Evolutionary conservation across 2,113 vertebrate genomes (phyloP).

Genomic region (Alectura lathami): DNA sequence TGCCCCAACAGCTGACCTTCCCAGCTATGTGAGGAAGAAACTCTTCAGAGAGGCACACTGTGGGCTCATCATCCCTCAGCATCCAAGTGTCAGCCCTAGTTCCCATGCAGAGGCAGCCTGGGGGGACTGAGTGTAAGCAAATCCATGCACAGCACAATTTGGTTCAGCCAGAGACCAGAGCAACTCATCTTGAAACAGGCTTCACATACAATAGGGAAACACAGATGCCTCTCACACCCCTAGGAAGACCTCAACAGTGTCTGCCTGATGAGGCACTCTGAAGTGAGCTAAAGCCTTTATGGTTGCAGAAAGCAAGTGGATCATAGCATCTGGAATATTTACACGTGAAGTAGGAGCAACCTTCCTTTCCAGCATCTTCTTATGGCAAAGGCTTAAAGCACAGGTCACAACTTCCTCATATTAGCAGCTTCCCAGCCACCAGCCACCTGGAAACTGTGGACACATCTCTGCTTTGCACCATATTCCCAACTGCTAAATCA

Average conservation of each 20-base stretch:
- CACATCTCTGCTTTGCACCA: neutral
- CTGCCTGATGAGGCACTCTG: neutral
- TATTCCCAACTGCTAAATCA: neutral
- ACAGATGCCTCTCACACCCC: neutral
- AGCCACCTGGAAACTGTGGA: neutral
- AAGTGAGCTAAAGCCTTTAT: neutral
- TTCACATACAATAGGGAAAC: neutral
- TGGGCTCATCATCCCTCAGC: neutral
- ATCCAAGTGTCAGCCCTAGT: rapidly evolving
- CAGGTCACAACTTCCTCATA: neutral
- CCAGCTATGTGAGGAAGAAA: neutral
- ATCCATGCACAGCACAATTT: rapidly evolving
- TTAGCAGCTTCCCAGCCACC: neutral
- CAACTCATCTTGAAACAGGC: neutral
- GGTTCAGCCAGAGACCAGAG: neutral
- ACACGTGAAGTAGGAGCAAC: neutral
- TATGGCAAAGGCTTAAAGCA: neutral
- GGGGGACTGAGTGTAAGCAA: neutral
- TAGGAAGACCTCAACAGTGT: neutral
- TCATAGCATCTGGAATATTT: neutral
- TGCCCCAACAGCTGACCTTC: neutral
- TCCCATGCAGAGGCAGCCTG: neutral
- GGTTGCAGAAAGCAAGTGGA: neutral
- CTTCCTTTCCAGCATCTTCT: neutral
- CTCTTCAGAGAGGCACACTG: neutral